Base-by-base conservation (phyloP, 2,888 invertebrate genomes). In the Pandemis heparana region DNA sequence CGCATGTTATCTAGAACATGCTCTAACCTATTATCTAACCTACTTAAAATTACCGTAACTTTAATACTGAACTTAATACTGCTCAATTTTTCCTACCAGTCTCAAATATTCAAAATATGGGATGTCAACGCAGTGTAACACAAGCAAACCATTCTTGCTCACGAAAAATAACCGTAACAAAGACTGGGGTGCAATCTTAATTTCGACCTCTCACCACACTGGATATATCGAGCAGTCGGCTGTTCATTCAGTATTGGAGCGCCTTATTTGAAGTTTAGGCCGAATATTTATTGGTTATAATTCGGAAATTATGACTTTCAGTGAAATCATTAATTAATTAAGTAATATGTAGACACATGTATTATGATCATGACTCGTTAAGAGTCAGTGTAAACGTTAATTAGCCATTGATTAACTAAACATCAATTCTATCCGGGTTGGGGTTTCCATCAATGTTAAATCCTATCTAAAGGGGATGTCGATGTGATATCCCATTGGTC, bases 1-100 rank as follows among this genome's bases (percentile, higher is more conserved):
- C 74, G 82, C 80, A 81, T 84, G 82, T 83, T 77, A 77, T 79
- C 83, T 80, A 85, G 76, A 79, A 83, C 82, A 82, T 81, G 80
- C 77, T 73, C 78, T 77, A 78, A 77, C 79, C 68, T 41, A 71
- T 64, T 67, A 56, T 71, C 63, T 75, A 64, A 63, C 53, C 61
- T 73, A 72, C 61, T 53, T 76, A 75, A 76, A 39, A 73, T 75
- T 72, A 77, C 76, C 76, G 73, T 74, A 18, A 64, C 76, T 82
- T 71, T 79, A 89, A 90, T 91, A 91, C 85, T 85, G 83, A 80
- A 78, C 75, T 75, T 82, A 86, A 87, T 88, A 88, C 91, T 90
- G 88, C 78, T 82, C 78, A 80, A 84, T 78, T 83, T 76, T 62
- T 56, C 16, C 61, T 65, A 62, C 64, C 70, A 75, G 74, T 77